These are phyloP conservation scores for Actinostola sp. DNA, from an alignment of 92 coral and sea anemone genomes.

Conservation along the genomic window DNA sequence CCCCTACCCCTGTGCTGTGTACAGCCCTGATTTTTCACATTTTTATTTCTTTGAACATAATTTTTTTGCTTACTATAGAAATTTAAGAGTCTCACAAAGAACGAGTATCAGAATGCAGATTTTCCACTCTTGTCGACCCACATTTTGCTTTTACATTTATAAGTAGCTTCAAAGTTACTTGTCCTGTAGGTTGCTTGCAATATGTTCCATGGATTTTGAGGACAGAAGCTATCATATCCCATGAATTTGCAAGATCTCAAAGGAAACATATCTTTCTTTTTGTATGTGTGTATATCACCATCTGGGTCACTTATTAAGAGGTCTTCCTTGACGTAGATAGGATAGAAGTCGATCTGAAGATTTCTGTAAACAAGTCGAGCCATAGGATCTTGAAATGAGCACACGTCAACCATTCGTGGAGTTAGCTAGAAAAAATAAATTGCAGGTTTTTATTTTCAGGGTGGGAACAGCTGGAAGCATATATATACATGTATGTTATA, in stretches of 20 bases:
- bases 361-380: conserved; percentile 70
- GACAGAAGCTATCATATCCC: conserved; percentile 63
- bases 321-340: conserved; percentile 53
- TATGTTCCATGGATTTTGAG: conserved; percentile 60
- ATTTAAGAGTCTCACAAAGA: no score
- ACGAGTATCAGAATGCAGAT: no score
- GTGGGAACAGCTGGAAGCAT: no score
- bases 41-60: no score
- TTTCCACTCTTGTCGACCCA: conserved; percentile 54
- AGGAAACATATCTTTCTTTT: conserved; percentile 67
- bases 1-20: no score
- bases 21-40: no score
- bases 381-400: conserved; percentile 90
- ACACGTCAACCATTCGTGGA: conserved; percentile 62
- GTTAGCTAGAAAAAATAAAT: conserved; percentile 12
- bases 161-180: conserved; percentile 37
- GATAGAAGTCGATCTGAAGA: conserved; percentile 66
- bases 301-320: conserved; percentile 50
- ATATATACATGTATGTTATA: neutral
- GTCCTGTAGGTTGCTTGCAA: conserved; percentile 47
- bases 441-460: no score
- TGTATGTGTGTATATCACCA: conserved; percentile 43
- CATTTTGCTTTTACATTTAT: conserved; percentile 50
- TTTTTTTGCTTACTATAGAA: no score
- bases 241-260: conserved; percentile 67